Conservation (phyloP, 92 coral and sea anemone species). For the Actinostola sp. region DNA sequence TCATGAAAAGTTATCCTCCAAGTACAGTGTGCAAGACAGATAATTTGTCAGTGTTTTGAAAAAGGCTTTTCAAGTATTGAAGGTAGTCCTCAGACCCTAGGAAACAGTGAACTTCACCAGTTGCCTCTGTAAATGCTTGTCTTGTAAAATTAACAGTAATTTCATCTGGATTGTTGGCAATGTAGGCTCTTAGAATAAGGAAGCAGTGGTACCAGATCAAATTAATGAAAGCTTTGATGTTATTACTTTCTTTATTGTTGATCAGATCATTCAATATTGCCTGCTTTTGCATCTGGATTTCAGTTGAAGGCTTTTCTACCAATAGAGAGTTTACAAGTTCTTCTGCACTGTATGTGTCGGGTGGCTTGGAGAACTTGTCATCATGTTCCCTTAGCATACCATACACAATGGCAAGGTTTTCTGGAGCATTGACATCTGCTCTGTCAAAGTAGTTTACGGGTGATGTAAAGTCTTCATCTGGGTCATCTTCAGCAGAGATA, state of each 20-base stretch:
- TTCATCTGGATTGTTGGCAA: too few species aligned
- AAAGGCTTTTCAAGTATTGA: background rate
- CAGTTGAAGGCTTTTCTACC: slow-evolving; percentile 5
- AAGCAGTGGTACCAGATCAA: too few species aligned
- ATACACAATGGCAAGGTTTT: slow-evolving; percentile 22
- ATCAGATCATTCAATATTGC: too few species aligned
- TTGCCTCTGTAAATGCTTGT: background rate
- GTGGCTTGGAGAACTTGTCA: slow-evolving; percentile 21
- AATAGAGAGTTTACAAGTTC: slow-evolving; percentile 8
- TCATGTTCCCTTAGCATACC: slow-evolving; percentile 14
- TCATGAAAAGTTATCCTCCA: background rate
- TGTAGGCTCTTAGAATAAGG: too few species aligned
- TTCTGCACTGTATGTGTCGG: background rate
- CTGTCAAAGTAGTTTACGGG: slow-evolving; percentile 11
- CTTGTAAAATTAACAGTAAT: background rate
- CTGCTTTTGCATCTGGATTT: background rate
- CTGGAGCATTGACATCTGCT: slow-evolving; percentile 1
- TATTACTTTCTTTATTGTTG: too few species aligned
- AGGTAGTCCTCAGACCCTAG: background rate
- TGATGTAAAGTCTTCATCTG: slow-evolving; percentile 4
- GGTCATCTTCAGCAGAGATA: background rate
- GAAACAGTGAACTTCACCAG: slow-evolving; percentile 8
- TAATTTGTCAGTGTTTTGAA: background rate
- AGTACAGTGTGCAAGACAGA: background rate
- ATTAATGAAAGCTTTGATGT: too few species aligned